Percentiles rank a stretch among this genome's conserved stretches.
Conservation (phyloP, 2,888 invertebrate species). For the Erebia ligea region DNA sequence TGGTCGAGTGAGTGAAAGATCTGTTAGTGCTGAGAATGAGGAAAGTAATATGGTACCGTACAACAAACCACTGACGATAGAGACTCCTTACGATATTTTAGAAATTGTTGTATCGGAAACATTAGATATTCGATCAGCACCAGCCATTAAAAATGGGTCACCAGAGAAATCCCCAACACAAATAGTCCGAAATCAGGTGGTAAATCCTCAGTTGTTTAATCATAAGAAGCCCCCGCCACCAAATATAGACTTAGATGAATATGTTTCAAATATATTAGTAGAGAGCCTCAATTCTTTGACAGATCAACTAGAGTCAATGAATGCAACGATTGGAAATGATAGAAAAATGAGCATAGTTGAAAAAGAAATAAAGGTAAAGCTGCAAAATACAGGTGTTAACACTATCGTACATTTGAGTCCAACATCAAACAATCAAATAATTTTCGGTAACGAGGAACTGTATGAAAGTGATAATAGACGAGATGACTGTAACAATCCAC, state of each 20-base stretch:
- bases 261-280: slow-evolving; percentile 78
- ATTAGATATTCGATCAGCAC: slow-evolving; percentile 47
- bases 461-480: slow-evolving; percentile 54
- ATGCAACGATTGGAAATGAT: slow-evolving; percentile 64
- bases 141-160: slow-evolving; percentile 41
- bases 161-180: slow-evolving; percentile 41
- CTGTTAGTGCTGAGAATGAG: slow-evolving; percentile 50
- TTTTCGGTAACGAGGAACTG: slow-evolving; percentile 75
- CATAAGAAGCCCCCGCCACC: slow-evolving; percentile 39
- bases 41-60: slow-evolving; percentile 53
- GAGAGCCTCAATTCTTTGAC: slow-evolving; percentile 78
- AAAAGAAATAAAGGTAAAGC: slow-evolving; percentile 78
- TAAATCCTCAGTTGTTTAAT: slow-evolving; percentile 29
- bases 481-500: slow-evolving; percentile 52
- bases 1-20: slow-evolving; percentile 52
- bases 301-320: slow-evolving; percentile 74
- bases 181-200: slow-evolving; percentile 40
- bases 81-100: slow-evolving; percentile 66
- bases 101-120: slow-evolving; percentile 77
- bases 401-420: slow-evolving; percentile 78
- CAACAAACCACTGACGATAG: slow-evolving; percentile 51
- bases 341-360: slow-evolving; percentile 73
- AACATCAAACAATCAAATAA: slow-evolving; percentile 76
- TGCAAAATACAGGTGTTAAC: slow-evolving; percentile 77
- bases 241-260: slow-evolving; percentile 74